Evolutionary conservation across 2,888 invertebrate species (phyloP).

Genomic region (Thecophora atra): DNA sequence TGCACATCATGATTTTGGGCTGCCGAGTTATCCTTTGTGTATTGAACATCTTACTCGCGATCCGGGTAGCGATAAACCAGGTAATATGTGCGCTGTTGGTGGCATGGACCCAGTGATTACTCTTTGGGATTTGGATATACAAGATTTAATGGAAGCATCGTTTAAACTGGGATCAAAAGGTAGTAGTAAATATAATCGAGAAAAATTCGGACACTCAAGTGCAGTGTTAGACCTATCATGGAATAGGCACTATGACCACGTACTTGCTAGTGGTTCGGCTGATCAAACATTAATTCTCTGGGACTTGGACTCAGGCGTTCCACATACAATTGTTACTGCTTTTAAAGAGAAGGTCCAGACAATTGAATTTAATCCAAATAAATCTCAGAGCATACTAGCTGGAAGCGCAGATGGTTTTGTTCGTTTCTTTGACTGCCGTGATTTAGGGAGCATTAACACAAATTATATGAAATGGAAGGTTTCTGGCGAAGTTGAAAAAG

Average conservation of each 20-base stretch:
- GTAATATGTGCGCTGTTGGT: slow-evolving; percentile 91
- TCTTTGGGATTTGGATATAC: slow-evolving; percentile 96
- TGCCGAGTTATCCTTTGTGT: slow-evolving; percentile 90
- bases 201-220: slow-evolving; percentile 82
- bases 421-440: slow-evolving; percentile 85
- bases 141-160: slow-evolving; percentile 89
- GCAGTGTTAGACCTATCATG: slow-evolving; percentile 92
- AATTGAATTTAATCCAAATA: slow-evolving; percentile 83
- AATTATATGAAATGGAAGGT: slow-evolving; percentile 73
- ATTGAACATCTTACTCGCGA: slow-evolving; percentile 94
- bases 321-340: slow-evolving; percentile 76
- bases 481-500: slow-evolving; percentile 81
- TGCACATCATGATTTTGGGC: slow-evolving; percentile 90
- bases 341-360: slow-evolving; percentile 88
- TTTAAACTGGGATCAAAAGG: slow-evolving; percentile 80
- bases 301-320: slow-evolving; percentile 86
- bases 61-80: slow-evolving; percentile 75
- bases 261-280: slow-evolving; percentile 92
- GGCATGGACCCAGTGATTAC: slow-evolving; percentile 92
- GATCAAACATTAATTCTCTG: slow-evolving; percentile 88
- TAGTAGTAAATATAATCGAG: slow-evolving; percentile 77
- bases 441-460: slow-evolving; percentile 69
- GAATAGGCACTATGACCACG: slow-evolving; percentile 83
- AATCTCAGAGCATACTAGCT: slow-evolving; percentile 82
- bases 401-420: slow-evolving; percentile 86